Evolutionary conservation across 2,888 invertebrate species (phyloP).

Genomic region (Athripsodes cinereus): DNA sequence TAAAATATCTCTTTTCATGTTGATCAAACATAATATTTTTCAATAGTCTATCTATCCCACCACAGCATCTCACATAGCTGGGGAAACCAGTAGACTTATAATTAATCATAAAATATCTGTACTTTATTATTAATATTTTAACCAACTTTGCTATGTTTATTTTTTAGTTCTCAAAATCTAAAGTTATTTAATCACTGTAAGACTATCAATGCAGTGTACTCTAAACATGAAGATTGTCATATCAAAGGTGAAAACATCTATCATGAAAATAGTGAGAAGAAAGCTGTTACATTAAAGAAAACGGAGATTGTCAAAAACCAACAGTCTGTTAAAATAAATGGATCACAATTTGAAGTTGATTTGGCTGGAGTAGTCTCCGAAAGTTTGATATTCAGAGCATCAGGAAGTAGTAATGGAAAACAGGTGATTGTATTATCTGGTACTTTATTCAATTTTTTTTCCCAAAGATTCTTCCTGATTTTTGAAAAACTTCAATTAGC

Average conservation of each 20-base stretch:
- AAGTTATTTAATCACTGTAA: constrained; percentile 43
- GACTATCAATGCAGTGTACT: constrained; percentile 14
- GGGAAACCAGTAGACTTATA: too few relatives aligned
- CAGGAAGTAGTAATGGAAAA: constrained; percentile 28
- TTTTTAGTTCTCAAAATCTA: constrained; percentile 32
- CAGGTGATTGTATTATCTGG: constrained; percentile 5
- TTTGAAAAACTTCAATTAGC: too few relatives aligned
- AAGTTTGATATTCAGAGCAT: constrained; percentile 38
- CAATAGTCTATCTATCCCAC: too few relatives aligned
- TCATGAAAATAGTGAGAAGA: not conserved
- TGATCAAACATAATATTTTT: too few relatives aligned
- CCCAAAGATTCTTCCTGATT: too few relatives aligned
- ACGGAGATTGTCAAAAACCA: constrained; percentile 6
- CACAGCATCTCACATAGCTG: too few relatives aligned
- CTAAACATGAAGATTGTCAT: constrained; percentile 21
- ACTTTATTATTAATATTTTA: too few relatives aligned
- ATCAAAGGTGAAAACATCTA: not conserved
- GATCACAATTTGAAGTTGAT: constrained; percentile 37
- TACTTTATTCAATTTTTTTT: not conserved
- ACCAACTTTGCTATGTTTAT: too few relatives aligned
- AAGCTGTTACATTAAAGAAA: not conserved
- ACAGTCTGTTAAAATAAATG: constrained; percentile 9
- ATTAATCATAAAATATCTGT: too few relatives aligned
- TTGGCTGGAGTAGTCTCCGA: constrained; percentile 39
- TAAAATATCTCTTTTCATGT: too few relatives aligned